Percentiles rank a stretch among this genome's conserved stretches.
phyloP scores from a whole-genome alignment of 2,888 invertebrate species.

The Drosophila infuscata region DNA sequence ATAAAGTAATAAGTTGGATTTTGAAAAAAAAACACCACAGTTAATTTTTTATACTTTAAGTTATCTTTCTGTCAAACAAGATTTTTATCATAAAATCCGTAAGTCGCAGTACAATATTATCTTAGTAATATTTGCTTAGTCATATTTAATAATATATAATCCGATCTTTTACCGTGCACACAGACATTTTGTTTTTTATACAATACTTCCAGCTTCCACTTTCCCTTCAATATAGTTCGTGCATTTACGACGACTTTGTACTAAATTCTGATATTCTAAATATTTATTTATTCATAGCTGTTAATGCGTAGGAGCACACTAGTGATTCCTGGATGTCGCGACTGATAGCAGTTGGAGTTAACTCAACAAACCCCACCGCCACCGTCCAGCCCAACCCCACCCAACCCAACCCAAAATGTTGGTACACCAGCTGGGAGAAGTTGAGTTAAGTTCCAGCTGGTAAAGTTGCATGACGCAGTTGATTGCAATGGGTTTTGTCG shows the following conservation, averaged over 20 bases:
- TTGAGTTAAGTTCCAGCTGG: slow-evolving; percentile 29
- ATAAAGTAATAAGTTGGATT: neutral
- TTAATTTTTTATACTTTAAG: neutral
- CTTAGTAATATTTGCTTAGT: neutral
- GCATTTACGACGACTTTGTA: slow-evolving; percentile 16
- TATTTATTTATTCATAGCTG: slow-evolving; percentile 62
- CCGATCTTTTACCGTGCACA: neutral
- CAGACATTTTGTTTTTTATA: neutral
- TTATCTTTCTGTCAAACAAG: neutral
- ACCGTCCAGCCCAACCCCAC: neutral
- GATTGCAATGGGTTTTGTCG: slow-evolving; percentile 52
- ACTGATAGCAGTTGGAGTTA: slow-evolving; percentile 14
- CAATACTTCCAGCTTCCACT: neutral
- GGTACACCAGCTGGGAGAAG: neutral
- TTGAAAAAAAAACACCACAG: neutral
- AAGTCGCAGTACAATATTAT: neutral
- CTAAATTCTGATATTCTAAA: slow-evolving; percentile 57
- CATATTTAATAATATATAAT: neutral
- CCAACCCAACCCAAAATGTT: neutral
- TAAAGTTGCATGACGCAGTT: slow-evolving; percentile 45
- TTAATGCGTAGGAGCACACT: slow-evolving; percentile 68
- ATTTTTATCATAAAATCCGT: neutral
- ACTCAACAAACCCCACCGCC: neutral
- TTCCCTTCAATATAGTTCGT: neutral
- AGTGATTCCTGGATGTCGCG: slow-evolving; percentile 59